Percentiles rank a stretch among this genome's conserved stretches.
Evolutionary conservation across 1,140 invertebrate genomes (phyloP).

Genomic region (Drosophila lacteicornis): DNA sequence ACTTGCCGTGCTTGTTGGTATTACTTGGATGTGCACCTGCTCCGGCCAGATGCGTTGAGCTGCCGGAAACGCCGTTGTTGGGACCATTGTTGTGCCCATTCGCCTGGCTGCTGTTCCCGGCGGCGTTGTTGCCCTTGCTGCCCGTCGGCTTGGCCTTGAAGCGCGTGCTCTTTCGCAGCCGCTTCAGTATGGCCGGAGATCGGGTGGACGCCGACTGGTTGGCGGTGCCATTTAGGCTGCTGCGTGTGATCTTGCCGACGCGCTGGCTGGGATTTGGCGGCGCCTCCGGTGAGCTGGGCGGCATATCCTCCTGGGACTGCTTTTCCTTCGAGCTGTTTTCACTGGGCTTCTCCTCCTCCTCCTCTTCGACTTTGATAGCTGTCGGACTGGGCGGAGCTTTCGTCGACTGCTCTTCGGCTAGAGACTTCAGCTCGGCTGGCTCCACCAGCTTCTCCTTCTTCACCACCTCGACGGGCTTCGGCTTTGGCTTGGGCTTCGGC

Average conservation of each 20-base stretch:
- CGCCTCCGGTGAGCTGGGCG: constrained; percentile 23
- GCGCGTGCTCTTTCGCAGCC: constrained; percentile 86
- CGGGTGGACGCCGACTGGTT: constrained; percentile 10
- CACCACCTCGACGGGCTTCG: neutral
- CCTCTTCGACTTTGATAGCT: constrained; percentile 26
- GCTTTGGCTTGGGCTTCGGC: neutral
- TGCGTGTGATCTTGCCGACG: constrained; percentile 57
- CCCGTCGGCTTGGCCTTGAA: constrained; percentile 85
- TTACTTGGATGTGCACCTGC: constrained; percentile 31
- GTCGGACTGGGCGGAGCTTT: neutral
- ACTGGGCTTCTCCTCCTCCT: constrained; percentile 18
- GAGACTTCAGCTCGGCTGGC: neutral
- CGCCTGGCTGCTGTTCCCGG: constrained; percentile 4
- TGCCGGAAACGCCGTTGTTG: constrained; percentile 9
- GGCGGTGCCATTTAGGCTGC: constrained; percentile 54
- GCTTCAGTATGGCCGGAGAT: constrained; percentile 63
- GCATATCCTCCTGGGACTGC: constrained; percentile 12
- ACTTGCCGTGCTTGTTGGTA: constrained; percentile 71
- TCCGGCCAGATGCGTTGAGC: constrained; percentile 24
- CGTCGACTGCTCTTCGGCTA: neutral
- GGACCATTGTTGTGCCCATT: constrained; percentile 32
- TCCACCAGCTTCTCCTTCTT: constrained; percentile 3
- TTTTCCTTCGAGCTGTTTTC: constrained; percentile 7
- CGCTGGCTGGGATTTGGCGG: constrained; percentile 13
- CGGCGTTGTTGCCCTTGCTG: constrained; percentile 9